Conservation (phyloP, 2,888 invertebrate species). For the Salpingus planirostris region DNA sequence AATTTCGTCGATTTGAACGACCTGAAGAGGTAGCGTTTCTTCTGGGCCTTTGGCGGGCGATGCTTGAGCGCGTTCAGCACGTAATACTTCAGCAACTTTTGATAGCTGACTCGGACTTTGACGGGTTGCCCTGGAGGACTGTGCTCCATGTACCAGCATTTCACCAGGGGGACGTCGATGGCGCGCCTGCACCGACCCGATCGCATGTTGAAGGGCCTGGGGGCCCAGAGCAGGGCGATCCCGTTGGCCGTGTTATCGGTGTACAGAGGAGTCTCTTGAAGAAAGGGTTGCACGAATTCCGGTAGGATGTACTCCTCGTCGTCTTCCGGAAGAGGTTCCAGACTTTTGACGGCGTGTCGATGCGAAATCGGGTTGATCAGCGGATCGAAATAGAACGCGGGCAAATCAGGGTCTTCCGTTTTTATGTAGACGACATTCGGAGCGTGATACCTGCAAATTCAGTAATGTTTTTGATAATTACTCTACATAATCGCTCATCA, state of each 20-base stretch:
- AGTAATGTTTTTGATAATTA: no score
- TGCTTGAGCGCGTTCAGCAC: constrained; percentile 97
- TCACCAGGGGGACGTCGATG: constrained; percentile 94
- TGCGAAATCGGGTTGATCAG: constrained; percentile 98
- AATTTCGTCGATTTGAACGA: constrained; percentile 99
- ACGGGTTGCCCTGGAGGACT: constrained; percentile 95
- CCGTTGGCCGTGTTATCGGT: constrained; percentile 99
- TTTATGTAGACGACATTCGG: constrained; percentile 99
- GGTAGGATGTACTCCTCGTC: constrained; percentile 91
- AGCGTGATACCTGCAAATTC: constrained; percentile 81
- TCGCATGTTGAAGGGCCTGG: constrained; percentile 93
- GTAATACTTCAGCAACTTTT: constrained; percentile 96
- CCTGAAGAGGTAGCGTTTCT: constrained; percentile 94
- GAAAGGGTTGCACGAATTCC: constrained; percentile 82
- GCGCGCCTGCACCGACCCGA: constrained; percentile 88
- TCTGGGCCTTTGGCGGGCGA: constrained; percentile 95
- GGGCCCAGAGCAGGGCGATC: constrained; percentile 94
- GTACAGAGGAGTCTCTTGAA: constrained; percentile 92
- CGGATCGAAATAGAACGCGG: constrained; percentile 99
- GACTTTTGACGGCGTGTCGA: constrained; percentile 70
- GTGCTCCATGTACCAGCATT: constrained; percentile 94
- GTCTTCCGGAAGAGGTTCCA: constrained; percentile 86
- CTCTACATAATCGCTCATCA: no score
- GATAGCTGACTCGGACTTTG: constrained; percentile 98
- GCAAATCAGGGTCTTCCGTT: constrained; percentile 98